Evolutionary conservation across 2,888 invertebrate species (phyloP), one percentile per base, ranked within the genome.

Genomic region (Pheosia gnoma): DNA sequence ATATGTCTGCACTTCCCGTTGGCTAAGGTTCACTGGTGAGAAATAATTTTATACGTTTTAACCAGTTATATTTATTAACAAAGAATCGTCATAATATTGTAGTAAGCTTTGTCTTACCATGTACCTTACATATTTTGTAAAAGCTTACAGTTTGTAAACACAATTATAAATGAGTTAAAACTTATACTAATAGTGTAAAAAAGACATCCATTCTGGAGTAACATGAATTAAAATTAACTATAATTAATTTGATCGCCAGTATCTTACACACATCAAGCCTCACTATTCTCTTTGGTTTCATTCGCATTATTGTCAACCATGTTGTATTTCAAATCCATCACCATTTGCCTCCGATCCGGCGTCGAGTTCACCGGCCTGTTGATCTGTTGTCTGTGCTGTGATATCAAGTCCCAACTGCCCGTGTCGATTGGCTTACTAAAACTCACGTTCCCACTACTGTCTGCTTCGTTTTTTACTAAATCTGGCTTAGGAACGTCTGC

Each of bases 1-100:
- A 94, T 99, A 57, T 97, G 98, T 82, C 94, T 97, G 73, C 96
- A 97, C 86, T 99, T 98, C 94, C 98, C 99, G 0, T 94, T 98
- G 72, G 97, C 98, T 11, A 97, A 97, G 85, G 95, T 98, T 74
- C 96, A 98, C 88, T 97, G 98, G 98, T 97, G 87, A 95, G 94
- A 82, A 49, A 52, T 11, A 41, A 58, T 58, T 36, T 54, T 52
- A 43, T 13, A 51, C 25, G 0, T 25, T 25, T 25, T 25, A 25
- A 25, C 25, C 25, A 25, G 25, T 25, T 1, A 25, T 25, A 25
- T 25, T 25, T 25, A 25, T 25, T 25, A 25, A 25, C 25, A 25
- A 25, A 25, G 25, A 1, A 25, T 25, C 25, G 25, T 25, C 25
- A 25, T n/a, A n/a, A n/a, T n/a, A n/a, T n/a, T n/a, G n/a, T n/a